Percentiles rank a stretch among this genome's conserved stretches.
Evolutionary conservation across 2,888 invertebrate species (phyloP).

Genomic region (Sceliomorpha sp.): DNA sequence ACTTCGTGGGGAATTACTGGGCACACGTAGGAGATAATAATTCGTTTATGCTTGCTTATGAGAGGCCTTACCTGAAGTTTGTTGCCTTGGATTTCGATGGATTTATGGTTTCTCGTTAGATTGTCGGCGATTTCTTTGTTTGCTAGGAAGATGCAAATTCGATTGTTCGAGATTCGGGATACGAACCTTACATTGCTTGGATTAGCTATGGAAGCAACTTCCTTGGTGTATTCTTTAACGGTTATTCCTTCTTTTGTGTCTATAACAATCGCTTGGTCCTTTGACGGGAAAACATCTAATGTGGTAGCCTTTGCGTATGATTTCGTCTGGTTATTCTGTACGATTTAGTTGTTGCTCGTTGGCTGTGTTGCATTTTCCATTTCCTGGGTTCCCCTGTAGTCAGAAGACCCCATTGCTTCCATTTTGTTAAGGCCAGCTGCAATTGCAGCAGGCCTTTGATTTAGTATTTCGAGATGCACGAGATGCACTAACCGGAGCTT

Average conservation of each 20-base stretch:
- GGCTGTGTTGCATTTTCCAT: not conserved
- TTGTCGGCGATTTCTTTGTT: constrained; percentile 5
- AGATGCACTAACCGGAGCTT: too few relatives aligned
- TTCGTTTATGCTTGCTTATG: constrained; percentile 1
- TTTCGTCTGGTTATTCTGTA: too few relatives aligned
- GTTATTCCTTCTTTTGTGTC: not conserved
- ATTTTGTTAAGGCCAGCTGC: too few relatives aligned
- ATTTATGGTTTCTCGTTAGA: constrained; percentile 11
- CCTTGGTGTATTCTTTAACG: not conserved
- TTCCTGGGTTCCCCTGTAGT: not conserved
- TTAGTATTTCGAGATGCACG: too few relatives aligned
- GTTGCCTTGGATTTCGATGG: not conserved
- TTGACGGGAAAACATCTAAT: not conserved
- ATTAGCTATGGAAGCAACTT: not conserved
- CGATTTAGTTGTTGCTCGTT: too few relatives aligned
- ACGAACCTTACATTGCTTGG: constrained; percentile 9
- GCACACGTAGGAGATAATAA: constrained; percentile 11
- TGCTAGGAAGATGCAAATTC: constrained; percentile 8
- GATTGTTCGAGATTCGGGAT: constrained; percentile 4
- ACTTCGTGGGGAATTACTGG: constrained; percentile 4
- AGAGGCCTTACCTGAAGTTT: not conserved
- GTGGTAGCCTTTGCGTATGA: not conserved
- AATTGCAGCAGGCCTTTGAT: too few relatives aligned
- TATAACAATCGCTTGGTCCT: not conserved
- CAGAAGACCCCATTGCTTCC: not conserved